Base-by-base conservation (phyloP, 2,888 invertebrate species). In the Ethmia dodecea region DNA sequence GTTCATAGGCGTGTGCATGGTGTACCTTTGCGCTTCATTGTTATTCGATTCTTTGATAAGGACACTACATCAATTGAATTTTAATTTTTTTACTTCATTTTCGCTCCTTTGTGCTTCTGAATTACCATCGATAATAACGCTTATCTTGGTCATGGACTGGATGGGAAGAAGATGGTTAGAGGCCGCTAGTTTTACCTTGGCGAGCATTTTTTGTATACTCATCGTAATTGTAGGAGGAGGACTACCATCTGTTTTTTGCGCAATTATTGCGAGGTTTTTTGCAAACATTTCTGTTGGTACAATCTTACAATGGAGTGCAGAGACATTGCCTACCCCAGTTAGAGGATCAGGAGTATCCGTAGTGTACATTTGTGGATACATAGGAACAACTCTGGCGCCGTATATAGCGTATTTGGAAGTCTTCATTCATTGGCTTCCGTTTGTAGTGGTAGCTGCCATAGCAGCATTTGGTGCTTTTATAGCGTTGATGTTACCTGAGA, bases 81-180 rank as follows among this genome's bases (percentile, higher is more conserved):
- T 65, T 12, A 60, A 76, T 39, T 73, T 65, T 35, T 75, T 76
- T 34, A 5, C 68, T 10, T 72, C 74, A 5, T 75, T 74, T 41
- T 64, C 73, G 0, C 47, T 69, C 10, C 48, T 75, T 4, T 72
- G 70, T 8, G 59, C 60, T 25, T 72, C 73, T 2, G 73, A 72
- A 35, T 66, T 67, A 2, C 76, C 75, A 2, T 72, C 75, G 0
- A 49, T 72, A 49, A 29, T 70, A 3, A 18, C 72, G 2, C 47
- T 68, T 2, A 66, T 73, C 2, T 71, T 74, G 26, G 47, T 67
- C 2, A 56, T 74, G 52, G 76, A 76, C 40, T 55, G 55, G 49
- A 55, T 58, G n/a, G 76, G 74, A 1, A 61, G 75, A 34, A 55
- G 66, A 35, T 75, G 71, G 71, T 37, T 75, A 31, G 52, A 63